phyloP scores from a whole-genome alignment of 37 sponge, comb jelly and placozoan genomes.

The Ephydatia muelleri region DNA sequence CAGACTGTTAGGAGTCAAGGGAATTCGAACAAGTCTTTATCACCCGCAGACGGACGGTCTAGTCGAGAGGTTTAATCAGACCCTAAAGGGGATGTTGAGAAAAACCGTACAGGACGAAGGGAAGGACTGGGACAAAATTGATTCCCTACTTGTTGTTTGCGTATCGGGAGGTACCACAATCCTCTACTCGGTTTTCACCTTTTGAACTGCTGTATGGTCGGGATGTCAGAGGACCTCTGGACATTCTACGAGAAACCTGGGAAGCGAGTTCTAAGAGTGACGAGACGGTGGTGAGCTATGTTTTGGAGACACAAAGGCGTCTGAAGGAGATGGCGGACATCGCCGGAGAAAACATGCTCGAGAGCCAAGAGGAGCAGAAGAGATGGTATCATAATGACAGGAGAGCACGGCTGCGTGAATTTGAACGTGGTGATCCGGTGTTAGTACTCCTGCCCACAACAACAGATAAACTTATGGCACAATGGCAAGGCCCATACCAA shows the following conservation, averaged over 20 bases:
- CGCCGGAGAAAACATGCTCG: slow-evolving; percentile 17
- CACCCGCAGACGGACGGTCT: slow-evolving; percentile 52
- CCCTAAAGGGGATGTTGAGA: slow-evolving; percentile 30
- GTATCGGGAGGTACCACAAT: slow-evolving; percentile 9
- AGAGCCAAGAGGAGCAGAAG: slow-evolving; percentile 24
- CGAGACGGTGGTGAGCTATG: slow-evolving; percentile 28
- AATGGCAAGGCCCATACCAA: too few species aligned
- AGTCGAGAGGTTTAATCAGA: slow-evolving; percentile 34
- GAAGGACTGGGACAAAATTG: slow-evolving; percentile 24
- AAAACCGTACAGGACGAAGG: neutral
- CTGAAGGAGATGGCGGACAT: slow-evolving; percentile 14
- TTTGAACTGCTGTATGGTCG: slow-evolving; percentile 44
- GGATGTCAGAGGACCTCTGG: slow-evolving; percentile 40
- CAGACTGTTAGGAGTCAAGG: slow-evolving; percentile 15
- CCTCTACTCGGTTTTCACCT: slow-evolving; percentile 21
- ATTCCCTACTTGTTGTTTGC: slow-evolving; percentile 33
- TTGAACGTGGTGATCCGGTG: too few species aligned
- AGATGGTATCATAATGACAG: too few species aligned
- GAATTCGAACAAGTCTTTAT: slow-evolving; percentile 21
- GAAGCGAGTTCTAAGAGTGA: neutral
- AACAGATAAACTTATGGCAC: too few species aligned
- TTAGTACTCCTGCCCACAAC: too few species aligned
- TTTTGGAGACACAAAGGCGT: slow-evolving; percentile 11
- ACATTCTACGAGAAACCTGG: slow-evolving; percentile 40
- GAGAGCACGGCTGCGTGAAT: too few species aligned